Percentiles rank a stretch among this genome's conserved stretches.
Conservation (phyloP, 2,113 vertebrate genomes). For the Baryphthengus martii region DNA sequence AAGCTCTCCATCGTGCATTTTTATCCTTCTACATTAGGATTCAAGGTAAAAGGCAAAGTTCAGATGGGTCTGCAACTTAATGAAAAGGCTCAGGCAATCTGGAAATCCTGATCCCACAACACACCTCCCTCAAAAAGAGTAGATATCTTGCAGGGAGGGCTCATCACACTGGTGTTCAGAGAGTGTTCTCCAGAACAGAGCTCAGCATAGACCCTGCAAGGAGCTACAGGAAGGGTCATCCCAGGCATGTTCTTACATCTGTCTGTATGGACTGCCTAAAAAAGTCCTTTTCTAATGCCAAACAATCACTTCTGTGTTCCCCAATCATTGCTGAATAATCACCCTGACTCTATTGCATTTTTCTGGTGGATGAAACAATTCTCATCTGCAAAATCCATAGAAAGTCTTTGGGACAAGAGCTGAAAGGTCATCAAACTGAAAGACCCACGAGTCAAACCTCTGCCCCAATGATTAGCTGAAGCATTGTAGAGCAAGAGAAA, state of each 20-base stretch:
- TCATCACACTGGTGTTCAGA: background rate
- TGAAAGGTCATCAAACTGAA: background rate
- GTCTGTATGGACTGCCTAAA: background rate
- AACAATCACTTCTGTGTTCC: background rate
- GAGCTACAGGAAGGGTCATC: background rate
- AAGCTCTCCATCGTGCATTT: background rate
- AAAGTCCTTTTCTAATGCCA: background rate
- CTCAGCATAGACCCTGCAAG: background rate
- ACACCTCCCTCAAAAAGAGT: accelerated
- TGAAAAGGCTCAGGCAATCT: background rate
- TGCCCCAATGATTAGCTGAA: background rate
- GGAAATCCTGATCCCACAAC: background rate
- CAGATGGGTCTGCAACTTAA: background rate
- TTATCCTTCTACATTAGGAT: background rate
- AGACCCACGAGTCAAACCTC: background rate
- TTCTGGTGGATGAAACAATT: background rate
- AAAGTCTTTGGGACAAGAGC: background rate
- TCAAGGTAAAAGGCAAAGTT: background rate
- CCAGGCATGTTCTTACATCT: accelerated
- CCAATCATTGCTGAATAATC: background rate
- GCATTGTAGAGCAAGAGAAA: background rate
- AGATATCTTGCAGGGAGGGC: background rate
- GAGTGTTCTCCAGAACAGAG: background rate
- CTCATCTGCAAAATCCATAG: background rate
- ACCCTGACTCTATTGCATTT: background rate